These are phyloP conservation scores for Danio albolineatus DNA, from an alignment of 2,797 vertebrate genomes.

Conservation along the genomic window DNA sequence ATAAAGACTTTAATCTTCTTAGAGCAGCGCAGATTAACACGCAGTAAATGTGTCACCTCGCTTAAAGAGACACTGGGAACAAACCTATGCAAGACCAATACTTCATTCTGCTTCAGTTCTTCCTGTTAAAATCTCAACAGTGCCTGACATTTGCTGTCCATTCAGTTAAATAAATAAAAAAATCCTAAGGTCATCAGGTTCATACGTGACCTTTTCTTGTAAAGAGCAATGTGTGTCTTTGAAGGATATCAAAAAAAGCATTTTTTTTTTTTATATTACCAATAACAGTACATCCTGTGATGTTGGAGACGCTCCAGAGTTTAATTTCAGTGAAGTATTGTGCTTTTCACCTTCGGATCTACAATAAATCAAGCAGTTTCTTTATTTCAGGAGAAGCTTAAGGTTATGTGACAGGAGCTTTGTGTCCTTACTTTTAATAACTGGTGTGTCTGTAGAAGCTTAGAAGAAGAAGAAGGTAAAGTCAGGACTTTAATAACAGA, in stretches of 20 bases:
- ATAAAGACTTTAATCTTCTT: conserved; percentile 48
- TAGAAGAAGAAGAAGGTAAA: neutral
- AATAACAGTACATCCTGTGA: neutral
- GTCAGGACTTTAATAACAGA: neutral
- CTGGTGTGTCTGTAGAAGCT: neutral
- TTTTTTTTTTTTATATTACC: neutral
- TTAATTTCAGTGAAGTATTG: conserved; percentile 3
- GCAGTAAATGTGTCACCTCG: conserved; percentile 36
- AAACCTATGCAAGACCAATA: neutral
- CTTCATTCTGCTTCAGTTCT: neutral
- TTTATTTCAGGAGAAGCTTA: neutral
- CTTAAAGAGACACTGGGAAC: conserved; percentile 33
- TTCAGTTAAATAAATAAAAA: conserved; percentile 9
- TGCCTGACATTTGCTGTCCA: conserved; percentile 9
- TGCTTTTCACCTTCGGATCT: conserved; percentile 25
- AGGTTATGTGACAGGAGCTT: neutral
- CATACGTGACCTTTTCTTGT: conserved; percentile 1
- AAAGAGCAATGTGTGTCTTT: neutral
- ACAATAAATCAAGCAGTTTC: conserved; percentile 6
- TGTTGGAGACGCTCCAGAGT: conserved; percentile 20
- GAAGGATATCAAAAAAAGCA: conserved; percentile 12
- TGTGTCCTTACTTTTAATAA: conserved; percentile 4
- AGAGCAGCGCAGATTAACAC: conserved; percentile 40
- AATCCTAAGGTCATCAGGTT: conserved; percentile 9
- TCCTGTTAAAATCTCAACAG: neutral